Evolutionary conservation across 2,888 invertebrate species (phyloP), one percentile per base, ranked within the genome.

Genomic region (Poecilobothrus nobilitatus): DNA sequence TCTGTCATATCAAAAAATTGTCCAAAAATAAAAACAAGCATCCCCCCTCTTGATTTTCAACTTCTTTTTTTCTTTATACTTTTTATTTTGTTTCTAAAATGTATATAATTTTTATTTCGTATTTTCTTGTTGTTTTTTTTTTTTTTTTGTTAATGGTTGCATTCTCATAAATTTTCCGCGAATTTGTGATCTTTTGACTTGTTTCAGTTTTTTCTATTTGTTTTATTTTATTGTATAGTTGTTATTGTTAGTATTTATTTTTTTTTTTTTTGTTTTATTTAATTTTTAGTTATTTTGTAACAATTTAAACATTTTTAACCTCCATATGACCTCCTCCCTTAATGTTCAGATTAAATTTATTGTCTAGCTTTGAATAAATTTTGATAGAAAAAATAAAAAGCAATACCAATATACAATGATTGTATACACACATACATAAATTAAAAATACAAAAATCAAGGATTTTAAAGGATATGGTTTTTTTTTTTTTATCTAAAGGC

Each of bases 81-180:
- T 53, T 18, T 18, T 12, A 15, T 18, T 18, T 6, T 18, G 12
- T 41, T 53, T n/a, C 18, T 15, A 18, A 18, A 53, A 53, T 53
- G 18, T 15, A 53, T 18, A 9, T 53, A 18, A 53, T 18, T 4
- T 27, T 2, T 27, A 27, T 27, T n/a, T 27, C 27, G 27, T 27
- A 4, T 27, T 27, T 27, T 27, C 27, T 53, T 53, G 6, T 18
- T 53, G 15, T 53, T 53, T 53, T 53, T 6, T 18, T 9, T 53
- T 18, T 53, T 53, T 69, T 67, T 67, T 66, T 67, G 9, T n/a
- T 53, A 53, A 53, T 53, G 53, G 68, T 70, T 71, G 71, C 70
- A 71, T 70, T 68, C 65, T 67, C 70, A 71, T 71, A 71, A 71
- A 71, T 71, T 69, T 69, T 65, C 70, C 70, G 70, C 70, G 68